Conservation (phyloP, 1,140 invertebrate genomes). For the Cherax quadricarinatus region DNA sequence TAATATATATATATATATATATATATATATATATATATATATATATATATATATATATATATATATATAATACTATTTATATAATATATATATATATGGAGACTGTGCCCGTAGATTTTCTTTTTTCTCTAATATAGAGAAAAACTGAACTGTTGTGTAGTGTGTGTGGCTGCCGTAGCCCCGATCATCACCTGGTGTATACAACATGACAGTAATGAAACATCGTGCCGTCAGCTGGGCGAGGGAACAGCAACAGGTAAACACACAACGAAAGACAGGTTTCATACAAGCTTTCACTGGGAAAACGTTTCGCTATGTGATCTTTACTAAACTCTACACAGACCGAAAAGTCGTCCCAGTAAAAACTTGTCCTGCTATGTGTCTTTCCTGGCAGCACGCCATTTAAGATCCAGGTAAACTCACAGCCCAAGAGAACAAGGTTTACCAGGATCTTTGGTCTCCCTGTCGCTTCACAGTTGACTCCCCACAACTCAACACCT, state of each 20-base stretch:
- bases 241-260: neutral
- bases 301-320: too few species aligned
- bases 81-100: too few species aligned
- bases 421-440: neutral
- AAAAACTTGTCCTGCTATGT: too few species aligned
- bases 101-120: neutral
- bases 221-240: neutral
- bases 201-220: neutral
- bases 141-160: neutral
- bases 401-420: neutral
- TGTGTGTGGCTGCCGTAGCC: neutral
- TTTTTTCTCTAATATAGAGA: conserved; percentile 6
- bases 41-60: too few species aligned
- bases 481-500: conserved; percentile 12
- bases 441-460: neutral
- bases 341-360: too few species aligned
- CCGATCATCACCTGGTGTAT: neutral
- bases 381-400: too few species aligned
- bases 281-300: neutral
- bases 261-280: neutral
- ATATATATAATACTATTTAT: too few species aligned
- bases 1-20: too few species aligned
- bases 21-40: too few species aligned
- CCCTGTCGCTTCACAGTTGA: neutral
- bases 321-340: too few species aligned